These are phyloP conservation scores for Cerceris rybyensis DNA, from an alignment of 2,888 invertebrate species.

Conservation along the genomic window DNA sequence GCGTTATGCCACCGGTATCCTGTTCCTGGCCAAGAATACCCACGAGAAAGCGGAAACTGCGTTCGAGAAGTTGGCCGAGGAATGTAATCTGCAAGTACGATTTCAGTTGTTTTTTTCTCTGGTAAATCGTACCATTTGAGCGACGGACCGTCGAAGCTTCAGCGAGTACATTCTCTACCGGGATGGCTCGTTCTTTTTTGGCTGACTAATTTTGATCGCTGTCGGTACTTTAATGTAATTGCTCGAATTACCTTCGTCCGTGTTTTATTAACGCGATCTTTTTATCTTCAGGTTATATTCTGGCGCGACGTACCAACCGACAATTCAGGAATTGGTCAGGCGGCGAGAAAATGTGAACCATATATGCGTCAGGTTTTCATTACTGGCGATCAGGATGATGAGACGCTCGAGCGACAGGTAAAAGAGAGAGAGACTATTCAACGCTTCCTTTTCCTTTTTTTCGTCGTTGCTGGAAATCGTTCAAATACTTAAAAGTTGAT, in stretches of 20 bases:
- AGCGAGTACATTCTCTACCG: too few species aligned
- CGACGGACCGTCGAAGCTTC: too few species aligned
- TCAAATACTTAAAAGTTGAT: constrained; percentile 9
- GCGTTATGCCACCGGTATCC: constrained; percentile 97
- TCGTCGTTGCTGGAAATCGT: background rate
- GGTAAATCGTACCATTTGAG: background rate
- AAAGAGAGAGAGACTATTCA: constrained; percentile 48
- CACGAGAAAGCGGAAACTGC: constrained; percentile 91
- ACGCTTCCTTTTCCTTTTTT: background rate
- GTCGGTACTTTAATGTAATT: too few species aligned
- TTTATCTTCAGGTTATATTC: constrained; percentile 86
- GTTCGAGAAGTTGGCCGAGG: constrained; percentile 91
- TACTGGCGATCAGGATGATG: constrained; percentile 84
- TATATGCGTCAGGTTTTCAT: constrained; percentile 97
- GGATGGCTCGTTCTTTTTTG: too few species aligned
- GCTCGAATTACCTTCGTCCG: background rate
- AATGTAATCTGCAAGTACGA: constrained; percentile 87
- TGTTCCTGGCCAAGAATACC: constrained; percentile 94
- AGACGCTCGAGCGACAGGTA: constrained; percentile 87
- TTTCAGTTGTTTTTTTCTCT: constrained; percentile 12
- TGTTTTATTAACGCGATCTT: too few species aligned
- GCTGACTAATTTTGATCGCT: too few species aligned
- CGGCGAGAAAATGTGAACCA: constrained; percentile 97
- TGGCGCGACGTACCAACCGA: constrained; percentile 98
- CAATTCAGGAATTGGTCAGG: constrained; percentile 92